Conservation (phyloP, 37 sponge, comb jelly and placozoan genomes). For the Halichondria panicea region DNA sequence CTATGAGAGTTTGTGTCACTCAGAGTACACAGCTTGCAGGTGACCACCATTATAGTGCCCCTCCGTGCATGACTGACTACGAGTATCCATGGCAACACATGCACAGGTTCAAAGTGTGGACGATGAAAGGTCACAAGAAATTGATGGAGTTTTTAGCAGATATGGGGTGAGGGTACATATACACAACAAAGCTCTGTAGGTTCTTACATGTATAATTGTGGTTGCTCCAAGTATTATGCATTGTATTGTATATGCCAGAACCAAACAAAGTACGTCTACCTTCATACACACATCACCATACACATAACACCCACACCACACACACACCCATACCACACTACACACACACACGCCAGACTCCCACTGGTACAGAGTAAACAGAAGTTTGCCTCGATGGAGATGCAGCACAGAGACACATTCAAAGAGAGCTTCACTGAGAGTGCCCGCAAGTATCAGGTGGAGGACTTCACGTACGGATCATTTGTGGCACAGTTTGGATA, state of each 20-base stretch:
- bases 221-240: no score
- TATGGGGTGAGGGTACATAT: conserved; percentile 81
- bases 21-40: conserved; percentile 86
- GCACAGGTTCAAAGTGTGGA: conserved; percentile 87
- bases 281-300: no score
- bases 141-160: conserved; percentile 94
- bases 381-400: conserved; percentile 91
- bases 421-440: conserved; percentile 68
- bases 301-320: no score
- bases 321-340: no score
- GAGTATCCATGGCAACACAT: no score
- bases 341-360: conserved; percentile 41
- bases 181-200: no score
- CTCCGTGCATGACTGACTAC: neutral
- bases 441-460: conserved; percentile 65
- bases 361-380: conserved; percentile 92
- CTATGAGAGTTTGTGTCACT: conserved; percentile 89
- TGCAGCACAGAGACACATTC: conserved; percentile 72
- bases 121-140: conserved; percentile 89
- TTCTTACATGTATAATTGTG: no score
- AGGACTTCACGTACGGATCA: conserved; percentile 84
- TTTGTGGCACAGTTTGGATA: conserved; percentile 91
- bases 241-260: no score
- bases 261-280: no score
- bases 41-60: conserved; percentile 6